A percentile compares a stretch with the other conserved stretches of the same genome.
These are phyloP conservation scores for Hydroisotoma schaefferi DNA, from an alignment of 2,888 invertebrate genomes.

Conservation along the genomic window DNA sequence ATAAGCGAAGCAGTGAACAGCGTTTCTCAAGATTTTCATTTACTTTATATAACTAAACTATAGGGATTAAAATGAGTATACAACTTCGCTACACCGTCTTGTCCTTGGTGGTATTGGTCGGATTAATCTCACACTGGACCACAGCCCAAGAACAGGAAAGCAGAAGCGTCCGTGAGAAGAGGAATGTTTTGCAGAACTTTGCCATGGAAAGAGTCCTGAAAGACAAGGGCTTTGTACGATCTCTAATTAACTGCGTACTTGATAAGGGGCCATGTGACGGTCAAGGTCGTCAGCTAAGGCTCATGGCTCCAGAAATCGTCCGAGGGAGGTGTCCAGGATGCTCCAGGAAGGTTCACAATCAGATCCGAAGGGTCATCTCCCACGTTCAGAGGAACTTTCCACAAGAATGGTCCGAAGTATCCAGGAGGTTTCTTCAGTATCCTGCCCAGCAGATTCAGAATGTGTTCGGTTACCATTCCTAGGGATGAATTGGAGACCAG, in stretches of 20 bases:
- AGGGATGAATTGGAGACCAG: too few species aligned
- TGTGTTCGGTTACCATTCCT: slow-evolving; percentile 17
- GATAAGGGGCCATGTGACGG: slow-evolving; percentile 49
- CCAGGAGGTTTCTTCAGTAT: slow-evolving; percentile 19
- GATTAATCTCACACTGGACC: slow-evolving; percentile 11
- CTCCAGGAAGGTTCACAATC: slow-evolving; percentile 51
- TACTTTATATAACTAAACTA: not conserved
- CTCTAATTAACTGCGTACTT: slow-evolving; percentile 48
- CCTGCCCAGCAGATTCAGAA: slow-evolving; percentile 24
- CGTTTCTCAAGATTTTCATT: too few species aligned
- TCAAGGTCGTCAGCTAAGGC: slow-evolving; percentile 45
- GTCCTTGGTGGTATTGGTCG: slow-evolving; percentile 1
- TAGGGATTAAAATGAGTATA: not conserved
- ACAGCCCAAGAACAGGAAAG: not conserved
- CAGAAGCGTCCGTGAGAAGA: slow-evolving; percentile 14
- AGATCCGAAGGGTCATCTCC: slow-evolving; percentile 70
- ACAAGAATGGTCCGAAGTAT: slow-evolving; percentile 61
- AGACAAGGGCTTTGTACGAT: slow-evolving; percentile 46
- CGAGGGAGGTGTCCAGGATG: slow-evolving; percentile 57
- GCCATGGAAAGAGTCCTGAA: slow-evolving; percentile 47
- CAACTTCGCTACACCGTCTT: not conserved
- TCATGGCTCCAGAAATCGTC: slow-evolving; percentile 67
- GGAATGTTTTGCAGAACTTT: slow-evolving; percentile 43
- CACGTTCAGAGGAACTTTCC: slow-evolving; percentile 72
- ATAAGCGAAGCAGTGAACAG: too few species aligned